Base-by-base conservation (phyloP, 2,888 invertebrate species). In the Fissipunctia ypsillon region DNA sequence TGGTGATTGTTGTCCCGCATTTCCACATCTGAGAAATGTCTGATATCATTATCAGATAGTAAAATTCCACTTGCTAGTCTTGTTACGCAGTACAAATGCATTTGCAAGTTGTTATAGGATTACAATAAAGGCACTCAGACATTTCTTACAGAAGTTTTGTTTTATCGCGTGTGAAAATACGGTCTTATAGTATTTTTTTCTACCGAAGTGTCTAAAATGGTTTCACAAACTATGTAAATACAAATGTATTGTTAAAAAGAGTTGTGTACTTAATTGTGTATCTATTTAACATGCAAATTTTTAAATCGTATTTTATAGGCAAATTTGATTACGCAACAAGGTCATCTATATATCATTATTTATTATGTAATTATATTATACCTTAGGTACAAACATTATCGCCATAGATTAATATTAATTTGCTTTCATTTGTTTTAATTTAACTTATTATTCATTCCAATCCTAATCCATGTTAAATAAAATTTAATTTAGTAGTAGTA, bases 21-120 rank as follows among this genome's bases (percentile, higher is more conserved):
- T 79, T 79, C 16, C 45, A 60, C 60, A 73, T 48, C 14, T n/a
- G 48, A 73, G 73, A 80, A 73, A 60, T 73, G 45, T 80, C 60
- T 54, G 57, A 59, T 0, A 43, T 75, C 38, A 59, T 10, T n/a
- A 2, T 31, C 25, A 16, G 3, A 69, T 78, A 56, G 6, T n/a
- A 48, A 69, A 28, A 59, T 22, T 59, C 16, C n/a, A 52, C 16
- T 45, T 52, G 16, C 41, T 41, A 19, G 28, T 41, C 14, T 50
- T 73, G 41, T 19, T 41, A 41, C n/a, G 31, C 31, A 41, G 72
- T 41, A 50, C 19, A 48, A 48, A 75, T 31, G 4, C 19, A 54
- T 43, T 59, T 48, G 3, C 14, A 71, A 25, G 31, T 28, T 74
- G 41, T 14, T 74, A 41, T 4, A 28, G 2, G 16, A n/a, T n/a